Conservation (phyloP, 2,888 invertebrate species). For the Eurytoma adleriae region DNA sequence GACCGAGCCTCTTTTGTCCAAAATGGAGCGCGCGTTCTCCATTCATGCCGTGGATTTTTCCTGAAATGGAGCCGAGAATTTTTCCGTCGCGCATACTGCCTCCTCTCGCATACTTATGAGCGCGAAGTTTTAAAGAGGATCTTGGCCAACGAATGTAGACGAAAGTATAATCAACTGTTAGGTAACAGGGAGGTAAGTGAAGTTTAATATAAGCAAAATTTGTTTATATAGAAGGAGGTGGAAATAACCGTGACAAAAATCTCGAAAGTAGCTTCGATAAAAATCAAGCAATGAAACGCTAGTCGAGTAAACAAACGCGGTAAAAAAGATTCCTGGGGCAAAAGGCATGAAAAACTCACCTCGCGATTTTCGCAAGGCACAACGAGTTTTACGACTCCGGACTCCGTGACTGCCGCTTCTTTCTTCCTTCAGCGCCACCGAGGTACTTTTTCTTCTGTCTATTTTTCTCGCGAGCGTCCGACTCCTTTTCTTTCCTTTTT, state of each 20-base stretch:
- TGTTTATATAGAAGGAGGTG: not conserved
- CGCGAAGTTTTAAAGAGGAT: too few relatives aligned
- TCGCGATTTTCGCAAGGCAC: constrained; percentile 56
- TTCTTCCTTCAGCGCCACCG: not conserved
- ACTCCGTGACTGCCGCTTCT: constrained; percentile 52
- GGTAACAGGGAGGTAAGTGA: not conserved
- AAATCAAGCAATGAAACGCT: not conserved
- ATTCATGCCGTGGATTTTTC: constrained; percentile 8
- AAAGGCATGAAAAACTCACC: constrained; percentile 47
- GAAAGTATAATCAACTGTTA: too few relatives aligned
- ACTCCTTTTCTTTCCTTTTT: not conserved
- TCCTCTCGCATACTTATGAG: too few relatives aligned
- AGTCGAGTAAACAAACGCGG: not conserved
- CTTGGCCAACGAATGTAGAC: too few relatives aligned
- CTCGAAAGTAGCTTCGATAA: not conserved
- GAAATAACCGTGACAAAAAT: not conserved
- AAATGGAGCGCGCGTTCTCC: constrained; percentile 11
- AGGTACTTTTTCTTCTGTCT: not conserved
- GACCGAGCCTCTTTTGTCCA: constrained; percentile 16
- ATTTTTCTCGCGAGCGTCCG: not conserved
- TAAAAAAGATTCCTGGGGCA: not conserved
- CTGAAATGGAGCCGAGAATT: not conserved
- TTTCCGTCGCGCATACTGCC: constrained; percentile 5
- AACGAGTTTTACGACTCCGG: constrained; percentile 49
- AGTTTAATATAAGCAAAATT: not conserved